Evolutionary conservation across 2,113 vertebrate species (phyloP), one percentile per base, ranked within the genome.

Genomic region (Rhynchomys soricoides): DNA sequence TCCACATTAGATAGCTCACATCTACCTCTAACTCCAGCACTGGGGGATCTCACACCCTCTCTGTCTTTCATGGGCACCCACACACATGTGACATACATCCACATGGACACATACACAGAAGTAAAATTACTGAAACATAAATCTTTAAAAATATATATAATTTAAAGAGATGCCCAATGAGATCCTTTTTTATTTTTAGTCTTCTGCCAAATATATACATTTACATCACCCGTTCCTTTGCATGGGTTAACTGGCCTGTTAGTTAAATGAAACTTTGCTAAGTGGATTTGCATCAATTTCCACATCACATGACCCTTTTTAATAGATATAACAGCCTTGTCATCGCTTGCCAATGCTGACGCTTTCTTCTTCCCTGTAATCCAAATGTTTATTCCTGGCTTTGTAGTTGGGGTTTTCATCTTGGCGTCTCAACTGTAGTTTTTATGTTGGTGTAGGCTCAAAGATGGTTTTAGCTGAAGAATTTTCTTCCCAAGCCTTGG

Each of bases 241-340:
- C 40, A 40, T 43, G 37, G 77, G 55, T 91, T 82, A 68, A 62
- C 55, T 45, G 55, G 0, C 31, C 34, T 78, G 24, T 90, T 81
- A 85, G 85, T 93, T 91, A 86, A 90, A 96, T 62, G 78, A 96
- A 31, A 48, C 78, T 86, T 89, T 82, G 55, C 74, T 89, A 55
- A 45, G 64, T 93, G 59, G 71, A 70, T 92, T 90, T 77, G 10
- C 15, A 22, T 74, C 43, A 8, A 79, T 92, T 83, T 68, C 24
- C 62, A 21, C 81, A 37, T 78, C 57, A 83, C 34, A 40, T 3
- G 10, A 11, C 40, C 31, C 22, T 64, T 95, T 82, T 83, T 37
- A 66, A 86, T 74, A 55, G 17, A 5, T 3, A 17, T 40, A 29
- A 55, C 40, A 75, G 71, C 45, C 57, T 75, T 68, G n/a, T 50